A percentile compares a stretch with the other conserved stretches of the same genome.
Conservation (phyloP, 2,797 vertebrate genomes). For the Premnoplex brunnescens region DNA sequence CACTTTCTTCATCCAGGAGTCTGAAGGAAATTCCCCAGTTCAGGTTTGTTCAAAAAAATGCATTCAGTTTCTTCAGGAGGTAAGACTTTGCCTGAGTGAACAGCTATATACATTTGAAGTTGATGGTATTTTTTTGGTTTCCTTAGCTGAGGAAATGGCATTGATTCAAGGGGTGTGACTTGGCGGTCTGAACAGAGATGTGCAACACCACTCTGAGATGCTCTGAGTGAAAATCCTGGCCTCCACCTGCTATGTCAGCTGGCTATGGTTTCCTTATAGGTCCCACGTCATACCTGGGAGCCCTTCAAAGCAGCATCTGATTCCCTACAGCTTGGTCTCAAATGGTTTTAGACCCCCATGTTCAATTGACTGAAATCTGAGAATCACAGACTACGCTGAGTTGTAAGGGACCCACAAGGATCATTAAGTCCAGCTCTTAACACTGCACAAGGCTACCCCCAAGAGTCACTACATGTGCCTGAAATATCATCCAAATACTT, state of each 20-base stretch:
- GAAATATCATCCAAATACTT: background rate
- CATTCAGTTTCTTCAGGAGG: background rate
- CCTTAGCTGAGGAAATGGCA: background rate
- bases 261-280: background rate
- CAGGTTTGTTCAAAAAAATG: background rate
- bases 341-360: accelerated
- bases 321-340: background rate
- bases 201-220: background rate
- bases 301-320: background rate
- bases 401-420: background rate
- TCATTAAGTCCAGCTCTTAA: background rate
- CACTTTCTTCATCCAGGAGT: background rate
- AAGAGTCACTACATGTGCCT: background rate
- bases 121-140: background rate
- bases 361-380: background rate
- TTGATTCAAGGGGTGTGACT: background rate
- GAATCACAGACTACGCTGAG: background rate
- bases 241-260: background rate
- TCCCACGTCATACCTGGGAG: background rate
- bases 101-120: background rate
- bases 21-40: background rate
- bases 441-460: background rate
- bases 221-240: background rate
- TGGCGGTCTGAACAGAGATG: background rate
- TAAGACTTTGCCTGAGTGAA: background rate